Percentiles rank a stretch among this genome's conserved stretches.
Conservation (phyloP, 2,113 vertebrate genomes). For the Lycocorax pyrrhopterus region DNA sequence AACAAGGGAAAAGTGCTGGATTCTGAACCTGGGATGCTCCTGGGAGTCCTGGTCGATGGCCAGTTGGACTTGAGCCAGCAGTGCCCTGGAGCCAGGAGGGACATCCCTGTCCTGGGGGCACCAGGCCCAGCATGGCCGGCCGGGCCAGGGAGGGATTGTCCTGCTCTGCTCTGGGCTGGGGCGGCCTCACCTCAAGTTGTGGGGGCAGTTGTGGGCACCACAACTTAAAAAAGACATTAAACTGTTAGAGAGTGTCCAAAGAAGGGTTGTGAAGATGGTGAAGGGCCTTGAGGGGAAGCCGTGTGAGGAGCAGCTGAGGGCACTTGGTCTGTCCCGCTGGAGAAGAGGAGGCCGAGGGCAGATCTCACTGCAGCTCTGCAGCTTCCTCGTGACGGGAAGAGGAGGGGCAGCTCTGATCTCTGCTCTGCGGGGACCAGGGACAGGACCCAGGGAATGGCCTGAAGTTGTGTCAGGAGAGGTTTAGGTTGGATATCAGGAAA, state of each 20-base stretch:
- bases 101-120: not conserved
- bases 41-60: fast-evolving
- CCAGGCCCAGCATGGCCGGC: not conserved
- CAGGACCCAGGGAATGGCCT: not conserved
- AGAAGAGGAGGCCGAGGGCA: not conserved
- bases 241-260: fast-evolving
- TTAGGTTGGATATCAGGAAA: fast-evolving
- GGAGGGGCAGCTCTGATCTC: not conserved
- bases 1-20: not conserved
- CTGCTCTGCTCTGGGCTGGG: not conserved
- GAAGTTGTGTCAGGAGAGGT: no score
- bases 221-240: fast-evolving
- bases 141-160: not conserved
- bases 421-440: not conserved
- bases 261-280: fast-evolving
- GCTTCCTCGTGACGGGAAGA: not conserved
- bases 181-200: fast-evolving
- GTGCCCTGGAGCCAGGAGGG: not conserved
- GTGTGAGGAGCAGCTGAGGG: not conserved
- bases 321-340: not conserved
- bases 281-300: not conserved
- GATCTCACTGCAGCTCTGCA: not conserved
- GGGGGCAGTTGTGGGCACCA: fast-evolving
- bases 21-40: not conserved
- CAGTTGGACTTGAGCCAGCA: not conserved